These are phyloP conservation scores for Acanthurus tractus DNA, from an alignment of 2,797 vertebrate genomes.

Conservation along the genomic window DNA sequence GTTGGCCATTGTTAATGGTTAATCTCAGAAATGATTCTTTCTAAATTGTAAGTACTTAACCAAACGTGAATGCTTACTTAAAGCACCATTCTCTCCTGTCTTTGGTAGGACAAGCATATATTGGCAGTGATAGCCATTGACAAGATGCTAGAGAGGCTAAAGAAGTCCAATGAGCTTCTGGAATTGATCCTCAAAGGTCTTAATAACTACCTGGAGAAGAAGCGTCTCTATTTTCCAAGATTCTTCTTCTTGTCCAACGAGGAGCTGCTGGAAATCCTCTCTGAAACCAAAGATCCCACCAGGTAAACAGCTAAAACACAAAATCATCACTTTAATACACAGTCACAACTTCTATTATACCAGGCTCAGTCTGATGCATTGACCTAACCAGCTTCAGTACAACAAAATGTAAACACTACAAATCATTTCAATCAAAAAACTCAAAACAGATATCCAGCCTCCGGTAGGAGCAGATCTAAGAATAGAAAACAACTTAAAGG, in stretches of 20 bases:
- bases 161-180: conserved; percentile 88
- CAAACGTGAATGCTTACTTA: background rate
- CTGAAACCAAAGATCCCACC: conserved; percentile 94
- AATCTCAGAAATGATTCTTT: too few species aligned
- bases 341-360: background rate
- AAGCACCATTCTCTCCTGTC: conserved; percentile 19
- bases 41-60: background rate
- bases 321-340: background rate
- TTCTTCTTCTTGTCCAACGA: conserved; percentile 97
- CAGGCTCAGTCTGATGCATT: conserved; percentile 1
- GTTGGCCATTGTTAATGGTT: too few species aligned
- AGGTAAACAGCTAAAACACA: conserved; percentile 77
- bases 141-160: conserved; percentile 90
- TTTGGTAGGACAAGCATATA: conserved; percentile 88
- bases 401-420: background rate
- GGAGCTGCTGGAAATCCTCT: conserved; percentile 94
- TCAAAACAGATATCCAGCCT: background rate
- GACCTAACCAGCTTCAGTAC: background rate
- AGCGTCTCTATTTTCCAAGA: conserved; percentile 92
- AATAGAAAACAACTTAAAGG: background rate
- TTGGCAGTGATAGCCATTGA: conserved; percentile 88
- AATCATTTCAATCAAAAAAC: background rate
- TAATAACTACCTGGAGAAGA: conserved; percentile 94
- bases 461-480: conserved; percentile 9
- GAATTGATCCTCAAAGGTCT: conserved; percentile 93